Percentiles rank a stretch among this genome's conserved stretches.
phyloP scores from a whole-genome alignment of 2,113 vertebrate species.

The Gymnarchus niloticus region DNA sequence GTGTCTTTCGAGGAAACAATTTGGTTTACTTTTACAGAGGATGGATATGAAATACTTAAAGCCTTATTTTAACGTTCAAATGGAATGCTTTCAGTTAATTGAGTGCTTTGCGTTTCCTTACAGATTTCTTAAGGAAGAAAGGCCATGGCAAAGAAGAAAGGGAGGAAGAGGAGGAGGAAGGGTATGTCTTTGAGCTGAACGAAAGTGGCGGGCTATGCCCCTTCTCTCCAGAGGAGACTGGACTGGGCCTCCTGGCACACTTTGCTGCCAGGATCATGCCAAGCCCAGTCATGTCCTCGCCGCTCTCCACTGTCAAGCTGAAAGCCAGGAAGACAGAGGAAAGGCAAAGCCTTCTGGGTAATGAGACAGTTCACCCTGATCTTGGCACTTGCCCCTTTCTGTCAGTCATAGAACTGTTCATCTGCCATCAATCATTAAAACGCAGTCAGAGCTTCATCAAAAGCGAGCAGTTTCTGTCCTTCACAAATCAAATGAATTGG shows the following conservation, averaged over 20 bases:
- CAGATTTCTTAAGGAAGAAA: conserved; percentile 76
- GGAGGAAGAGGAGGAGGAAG: conserved; percentile 63
- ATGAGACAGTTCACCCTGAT: conserved; percentile 12
- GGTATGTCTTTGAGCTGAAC: conserved; percentile 58
- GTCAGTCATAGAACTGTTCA: not conserved
- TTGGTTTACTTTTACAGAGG: not conserved
- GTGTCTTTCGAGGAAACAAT: not conserved
- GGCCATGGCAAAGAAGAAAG: not conserved
- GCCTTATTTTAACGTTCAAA: not conserved
- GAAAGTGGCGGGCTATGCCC: conserved; percentile 61
- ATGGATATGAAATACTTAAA: not conserved
- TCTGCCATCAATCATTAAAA: not conserved
- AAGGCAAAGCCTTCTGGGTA: conserved; percentile 81
- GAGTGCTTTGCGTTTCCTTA: conserved; percentile 43
- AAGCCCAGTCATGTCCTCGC: conserved; percentile 69
- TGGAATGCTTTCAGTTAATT: not conserved
- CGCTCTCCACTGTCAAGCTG: conserved; percentile 72
- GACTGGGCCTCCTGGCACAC: conserved; percentile 83
- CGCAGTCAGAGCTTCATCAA: not conserved
- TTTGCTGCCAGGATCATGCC: conserved; percentile 86
- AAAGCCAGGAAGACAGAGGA: conserved; percentile 82
- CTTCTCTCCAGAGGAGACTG: conserved; percentile 78
- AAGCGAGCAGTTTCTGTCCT: not conserved
- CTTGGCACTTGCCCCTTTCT: not conserved
- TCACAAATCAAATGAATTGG: conserved; percentile 5